Evolutionary conservation across 2,888 invertebrate genomes (phyloP).

Genomic region (Aphrophora alni): DNA sequence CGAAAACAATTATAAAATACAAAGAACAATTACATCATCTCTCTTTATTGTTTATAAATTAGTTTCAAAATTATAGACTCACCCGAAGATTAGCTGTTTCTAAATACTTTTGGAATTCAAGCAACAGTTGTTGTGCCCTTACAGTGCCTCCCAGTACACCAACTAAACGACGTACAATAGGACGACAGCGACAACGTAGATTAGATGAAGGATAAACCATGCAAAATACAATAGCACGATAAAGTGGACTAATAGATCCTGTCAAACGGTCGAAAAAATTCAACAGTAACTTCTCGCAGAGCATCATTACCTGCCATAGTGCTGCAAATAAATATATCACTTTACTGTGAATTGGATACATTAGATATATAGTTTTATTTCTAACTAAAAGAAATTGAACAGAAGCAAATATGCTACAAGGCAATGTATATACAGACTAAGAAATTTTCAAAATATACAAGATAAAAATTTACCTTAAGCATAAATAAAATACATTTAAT

Average conservation of each 20-base stretch:
- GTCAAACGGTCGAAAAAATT: conserved; percentile 72
- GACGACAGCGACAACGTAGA: conserved; percentile 68
- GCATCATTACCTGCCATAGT: conserved; percentile 71
- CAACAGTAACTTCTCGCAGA: conserved; percentile 74
- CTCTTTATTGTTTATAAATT: no score
- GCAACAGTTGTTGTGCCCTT: conserved; percentile 58
- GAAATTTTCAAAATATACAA: background rate
- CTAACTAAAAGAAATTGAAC: no score
- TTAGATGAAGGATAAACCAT: conserved; percentile 68
- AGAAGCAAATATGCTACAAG: no score
- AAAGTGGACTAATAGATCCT: conserved; percentile 70
- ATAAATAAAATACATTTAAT: no score
- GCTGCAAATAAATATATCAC: conserved; percentile 57
- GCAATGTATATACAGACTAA: conserved; percentile 23
- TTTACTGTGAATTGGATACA: background rate
- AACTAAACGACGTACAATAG: conserved; percentile 64
- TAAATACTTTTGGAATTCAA: conserved; percentile 59
- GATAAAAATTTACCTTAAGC: no score
- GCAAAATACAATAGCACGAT: conserved; percentile 74
- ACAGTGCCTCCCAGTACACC: conserved; percentile 65
- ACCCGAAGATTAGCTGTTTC: conserved; percentile 65
- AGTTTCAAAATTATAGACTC: conserved; percentile 36
- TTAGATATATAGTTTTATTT: no score
- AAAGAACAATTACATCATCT: no score
- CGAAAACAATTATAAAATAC: no score